A percentile compares a stretch with the other conserved stretches of the same genome.
Conservation (phyloP, 2,113 vertebrate species). For the Halcyon senegalensis region DNA sequence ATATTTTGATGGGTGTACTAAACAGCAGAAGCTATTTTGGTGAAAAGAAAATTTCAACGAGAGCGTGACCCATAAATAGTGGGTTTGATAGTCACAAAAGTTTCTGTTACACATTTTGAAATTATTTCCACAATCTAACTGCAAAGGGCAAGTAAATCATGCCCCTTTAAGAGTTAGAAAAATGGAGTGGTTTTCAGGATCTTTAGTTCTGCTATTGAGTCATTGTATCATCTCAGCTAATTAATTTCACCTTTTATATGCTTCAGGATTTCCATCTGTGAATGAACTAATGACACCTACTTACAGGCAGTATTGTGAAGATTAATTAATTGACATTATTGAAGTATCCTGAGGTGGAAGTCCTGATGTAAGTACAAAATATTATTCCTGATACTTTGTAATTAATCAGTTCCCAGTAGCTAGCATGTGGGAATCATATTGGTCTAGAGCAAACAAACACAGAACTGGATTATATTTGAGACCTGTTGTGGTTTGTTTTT, state of each 20-base stretch:
- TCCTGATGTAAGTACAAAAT: slow-evolving; percentile 35
- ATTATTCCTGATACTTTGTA: neutral
- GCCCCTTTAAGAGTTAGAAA: neutral
- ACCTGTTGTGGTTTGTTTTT: neutral
- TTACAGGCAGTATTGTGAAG: slow-evolving; percentile 28
- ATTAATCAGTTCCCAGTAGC: neutral
- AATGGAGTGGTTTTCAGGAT: neutral
- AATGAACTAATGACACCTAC: slow-evolving; percentile 47
- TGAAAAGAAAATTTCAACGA: neutral
- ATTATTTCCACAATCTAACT: neutral
- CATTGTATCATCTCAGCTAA: slow-evolving; percentile 4
- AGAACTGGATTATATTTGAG: neutral
- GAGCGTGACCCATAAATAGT: neutral
- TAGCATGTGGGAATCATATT: neutral
- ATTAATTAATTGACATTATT: slow-evolving; percentile 58
- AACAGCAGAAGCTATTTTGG: slow-evolving; percentile 11
- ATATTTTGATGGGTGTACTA: neutral
- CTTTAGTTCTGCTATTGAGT: slow-evolving; percentile 21
- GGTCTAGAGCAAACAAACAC: slow-evolving; percentile 10
- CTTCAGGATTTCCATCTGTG: slow-evolving; percentile 44
- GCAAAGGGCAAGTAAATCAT: slow-evolving; percentile 26
- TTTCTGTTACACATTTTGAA: slow-evolving; percentile 12
- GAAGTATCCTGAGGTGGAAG: slow-evolving; percentile 51
- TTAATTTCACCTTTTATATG: slow-evolving; percentile 27
- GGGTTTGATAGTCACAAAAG: neutral